Evolutionary conservation across 2,888 invertebrate genomes (phyloP).

Genomic region (Apeira syringaria): DNA sequence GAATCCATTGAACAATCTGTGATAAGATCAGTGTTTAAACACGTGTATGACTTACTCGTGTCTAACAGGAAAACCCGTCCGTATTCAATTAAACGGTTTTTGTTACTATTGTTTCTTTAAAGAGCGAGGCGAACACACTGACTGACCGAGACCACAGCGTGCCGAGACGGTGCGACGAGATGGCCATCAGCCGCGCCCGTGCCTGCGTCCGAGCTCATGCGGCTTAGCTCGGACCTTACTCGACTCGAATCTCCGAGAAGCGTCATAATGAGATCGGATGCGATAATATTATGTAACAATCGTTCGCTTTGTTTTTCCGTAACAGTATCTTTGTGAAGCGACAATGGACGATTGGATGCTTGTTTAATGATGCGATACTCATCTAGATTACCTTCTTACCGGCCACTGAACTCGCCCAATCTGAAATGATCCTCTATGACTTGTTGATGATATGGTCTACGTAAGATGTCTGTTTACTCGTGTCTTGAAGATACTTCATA

Average conservation of each 20-base stretch:
- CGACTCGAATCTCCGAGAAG: not conserved
- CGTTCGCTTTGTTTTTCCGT: conserved; percentile 23
- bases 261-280: conserved; percentile 16
- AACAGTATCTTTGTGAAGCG: conserved; percentile 14
- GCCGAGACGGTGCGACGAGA: not conserved
- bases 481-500: too few relatives aligned
- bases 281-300: conserved; percentile 16
- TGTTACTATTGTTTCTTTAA: conserved; percentile 7
- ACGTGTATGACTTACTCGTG: conserved; percentile 1
- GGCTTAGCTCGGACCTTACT: too few relatives aligned
- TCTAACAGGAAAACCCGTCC: conserved; percentile 19
- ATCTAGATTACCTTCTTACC: conserved; percentile 15
- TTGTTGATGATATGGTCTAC: too few relatives aligned
- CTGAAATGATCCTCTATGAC: too few relatives aligned
- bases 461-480: too few relatives aligned
- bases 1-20: not conserved
- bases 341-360: conserved; percentile 10
- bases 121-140: too few relatives aligned
- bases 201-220: too few relatives aligned
- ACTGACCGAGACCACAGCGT: too few relatives aligned
- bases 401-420: conserved; percentile 9
- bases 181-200: too few relatives aligned
- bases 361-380: conserved; percentile 12
- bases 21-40: not conserved
- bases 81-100: conserved; percentile 23